phyloP scores from a whole-genome alignment of 2,113 vertebrate genomes.

The Misgurnus anguillicaudatus region DNA sequence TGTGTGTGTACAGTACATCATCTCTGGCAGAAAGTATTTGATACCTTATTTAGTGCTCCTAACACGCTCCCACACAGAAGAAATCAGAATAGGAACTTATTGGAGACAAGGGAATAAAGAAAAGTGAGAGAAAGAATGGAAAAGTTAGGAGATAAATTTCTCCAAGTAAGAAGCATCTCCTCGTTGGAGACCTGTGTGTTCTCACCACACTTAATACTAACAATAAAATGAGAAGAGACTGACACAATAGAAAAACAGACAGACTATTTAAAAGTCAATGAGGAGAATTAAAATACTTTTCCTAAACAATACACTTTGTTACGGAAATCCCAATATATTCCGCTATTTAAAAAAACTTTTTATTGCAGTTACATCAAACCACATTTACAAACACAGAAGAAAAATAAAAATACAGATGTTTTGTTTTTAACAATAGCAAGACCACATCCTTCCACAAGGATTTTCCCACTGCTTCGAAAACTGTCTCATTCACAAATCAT shows the following conservation, averaged over 20 bases:
- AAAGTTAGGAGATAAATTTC: constrained; percentile 55
- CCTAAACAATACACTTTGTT: no score
- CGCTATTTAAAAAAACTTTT: constrained; percentile 8
- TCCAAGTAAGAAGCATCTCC: constrained; percentile 63
- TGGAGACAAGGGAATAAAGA: constrained; percentile 26
- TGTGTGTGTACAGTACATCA: no score
- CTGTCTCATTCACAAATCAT: constrained; percentile 7
- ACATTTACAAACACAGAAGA: constrained; percentile 24
- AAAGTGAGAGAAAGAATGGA: background rate
- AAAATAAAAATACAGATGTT: background rate
- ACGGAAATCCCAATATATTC: constrained; percentile 17
- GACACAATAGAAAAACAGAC: background rate
- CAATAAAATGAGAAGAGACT: background rate
- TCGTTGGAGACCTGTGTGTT: constrained; percentile 61
- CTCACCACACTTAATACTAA: background rate
- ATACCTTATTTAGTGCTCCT: background rate
- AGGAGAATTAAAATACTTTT: background rate
- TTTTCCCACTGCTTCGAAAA: constrained; percentile 24
- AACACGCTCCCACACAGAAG: background rate
- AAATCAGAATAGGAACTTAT: background rate
- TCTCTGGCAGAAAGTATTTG: background rate
- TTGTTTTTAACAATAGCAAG: constrained; percentile 17
- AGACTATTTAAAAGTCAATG: background rate
- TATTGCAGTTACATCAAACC: constrained; percentile 6
- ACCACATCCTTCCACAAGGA: constrained; percentile 28